Evolutionary conservation across 2,888 invertebrate species (phyloP).

Genomic region (Encarsia formosa): DNA sequence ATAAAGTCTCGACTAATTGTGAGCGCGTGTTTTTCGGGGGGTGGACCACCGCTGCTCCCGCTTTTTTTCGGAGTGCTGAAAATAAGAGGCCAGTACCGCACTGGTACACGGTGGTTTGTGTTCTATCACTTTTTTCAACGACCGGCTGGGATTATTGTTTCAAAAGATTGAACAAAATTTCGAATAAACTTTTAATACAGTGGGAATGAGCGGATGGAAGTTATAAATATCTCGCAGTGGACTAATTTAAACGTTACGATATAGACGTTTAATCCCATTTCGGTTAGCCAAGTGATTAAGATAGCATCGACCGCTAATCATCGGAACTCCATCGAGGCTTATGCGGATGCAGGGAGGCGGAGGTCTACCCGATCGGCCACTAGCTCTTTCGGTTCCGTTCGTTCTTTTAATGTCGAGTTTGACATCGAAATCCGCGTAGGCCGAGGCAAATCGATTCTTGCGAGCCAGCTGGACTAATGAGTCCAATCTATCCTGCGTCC

Average conservation of each 20-base stretch:
- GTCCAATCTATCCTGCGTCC: conserved; percentile 9
- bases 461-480: conserved; percentile 10
- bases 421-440: not conserved
- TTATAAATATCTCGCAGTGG: too few relatives aligned
- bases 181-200: too few relatives aligned
- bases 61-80: too few relatives aligned
- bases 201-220: too few relatives aligned
- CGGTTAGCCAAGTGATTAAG: conserved; percentile 39
- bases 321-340: conserved; percentile 24
- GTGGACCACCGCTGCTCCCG: too few relatives aligned
- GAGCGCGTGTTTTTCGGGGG: conserved; percentile 21
- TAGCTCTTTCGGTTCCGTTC: not conserved
- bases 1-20: conserved; percentile 37
- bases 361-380: too few relatives aligned
- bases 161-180: too few relatives aligned
- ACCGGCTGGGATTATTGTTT: too few relatives aligned
- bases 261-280: conserved; percentile 45
- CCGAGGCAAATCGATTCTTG: conserved; percentile 11
- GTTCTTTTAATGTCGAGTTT: not conserved
- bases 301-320: conserved; percentile 45
- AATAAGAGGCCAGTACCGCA: too few relatives aligned
- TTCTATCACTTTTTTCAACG: too few relatives aligned
- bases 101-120: too few relatives aligned
- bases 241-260: too few relatives aligned
- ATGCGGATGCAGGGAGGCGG: not conserved